Conservation (phyloP, 2,797 vertebrate genomes). For the Sitta carolinensis region DNA sequence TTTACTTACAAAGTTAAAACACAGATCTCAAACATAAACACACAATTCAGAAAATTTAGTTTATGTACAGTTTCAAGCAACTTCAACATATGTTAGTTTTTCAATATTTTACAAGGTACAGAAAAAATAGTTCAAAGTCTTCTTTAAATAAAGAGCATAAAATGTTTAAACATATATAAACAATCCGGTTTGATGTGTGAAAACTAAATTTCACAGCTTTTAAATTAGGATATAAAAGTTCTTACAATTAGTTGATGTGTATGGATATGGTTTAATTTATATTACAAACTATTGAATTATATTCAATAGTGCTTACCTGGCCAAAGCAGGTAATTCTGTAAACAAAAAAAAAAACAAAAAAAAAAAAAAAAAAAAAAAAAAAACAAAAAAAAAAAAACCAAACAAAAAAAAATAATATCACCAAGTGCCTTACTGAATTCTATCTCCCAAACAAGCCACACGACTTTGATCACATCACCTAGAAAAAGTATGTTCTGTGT, state of each 20-base stretch:
- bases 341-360: constrained; percentile 76
- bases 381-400: too few species aligned
- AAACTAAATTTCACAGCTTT: constrained; percentile 84
- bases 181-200: constrained; percentile 84
- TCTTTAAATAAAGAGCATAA: constrained; percentile 94
- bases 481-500: constrained; percentile 69
- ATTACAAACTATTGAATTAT: constrained; percentile 88
- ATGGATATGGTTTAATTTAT: constrained; percentile 90
- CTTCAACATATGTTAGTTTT: constrained; percentile 88
- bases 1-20: constrained; percentile 99
- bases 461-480: constrained; percentile 75
- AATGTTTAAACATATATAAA: constrained; percentile 86
- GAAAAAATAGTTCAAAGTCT: constrained; percentile 91
- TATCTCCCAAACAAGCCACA: constrained; percentile 72
- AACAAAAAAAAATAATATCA: constrained; percentile 78
- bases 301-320: constrained; percentile 82
- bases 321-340: constrained; percentile 83
- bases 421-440: constrained; percentile 83
- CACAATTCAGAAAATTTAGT: constrained; percentile 92
- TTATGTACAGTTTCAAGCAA: constrained; percentile 94
- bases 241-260: constrained; percentile 82
- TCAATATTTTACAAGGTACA: constrained; percentile 94
- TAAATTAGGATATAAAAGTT: constrained; percentile 88
- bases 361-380: constrained; percentile 60
- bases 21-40: constrained; percentile 94